Conservation (phyloP, 2,113 vertebrate genomes). For the Cynocephalus volans region DNA sequence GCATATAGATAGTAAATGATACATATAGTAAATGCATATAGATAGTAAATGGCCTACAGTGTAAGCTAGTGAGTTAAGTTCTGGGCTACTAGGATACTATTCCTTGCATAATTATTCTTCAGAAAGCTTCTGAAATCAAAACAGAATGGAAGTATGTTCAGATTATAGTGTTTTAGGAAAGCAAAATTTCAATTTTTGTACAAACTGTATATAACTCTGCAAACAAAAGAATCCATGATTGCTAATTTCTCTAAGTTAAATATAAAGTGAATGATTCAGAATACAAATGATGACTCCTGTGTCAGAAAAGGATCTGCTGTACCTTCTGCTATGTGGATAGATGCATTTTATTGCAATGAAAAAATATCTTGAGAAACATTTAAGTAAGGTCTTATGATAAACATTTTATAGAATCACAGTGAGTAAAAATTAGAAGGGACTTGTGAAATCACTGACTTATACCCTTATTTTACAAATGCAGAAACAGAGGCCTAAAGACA, state of each 20-base stretch:
- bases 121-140: slow-evolving; percentile 16
- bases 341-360: slow-evolving; percentile 43
- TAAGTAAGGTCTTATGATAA: not conserved
- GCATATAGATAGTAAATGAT: not conserved
- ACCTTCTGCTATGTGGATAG: not conserved
- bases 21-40: not conserved
- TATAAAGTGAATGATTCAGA: not conserved
- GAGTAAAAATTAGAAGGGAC: not conserved
- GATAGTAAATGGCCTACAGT: not conserved
- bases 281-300: not conserved
- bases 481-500: not conserved
- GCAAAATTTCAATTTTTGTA: slow-evolving; percentile 25
- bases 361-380: not conserved
- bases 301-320: not conserved
- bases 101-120: not conserved
- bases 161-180: slow-evolving; percentile 38
- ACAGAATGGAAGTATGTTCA: not conserved
- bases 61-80: not conserved
- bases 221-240: not conserved
- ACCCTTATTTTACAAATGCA: not conserved
- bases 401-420: not conserved
- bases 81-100: not conserved
- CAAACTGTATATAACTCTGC: slow-evolving; percentile 25
- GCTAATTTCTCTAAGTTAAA: slow-evolving; percentile 1
- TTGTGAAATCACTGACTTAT: not conserved